Percentiles rank a stretch among this genome's conserved stretches.
Conservation (phyloP, 2,113 vertebrate species). For the human region GRCh38 chr12:14199501-14200000, state of each 20-base stretch:
- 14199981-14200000: conserved; percentile 37
- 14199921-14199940: conserved; percentile 78
- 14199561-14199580: too few species aligned
- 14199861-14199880: neutral
- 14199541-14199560: too few species aligned
- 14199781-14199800: neutral
- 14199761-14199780: conserved; percentile 30
- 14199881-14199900: conserved; percentile 57
- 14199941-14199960: conserved; percentile 50
- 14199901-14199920: conserved; percentile 74
- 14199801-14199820: conserved; percentile 5
- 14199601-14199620: too few species aligned
- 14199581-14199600: too few species aligned
- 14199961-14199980: conserved; percentile 61
- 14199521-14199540: too few species aligned
- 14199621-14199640: too few species aligned
- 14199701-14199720: too few species aligned
- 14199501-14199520: too few species aligned
- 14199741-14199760: conserved; percentile 18
- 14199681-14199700: too few species aligned
- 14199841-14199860: conserved; percentile 24
- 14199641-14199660: too few species aligned
- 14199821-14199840: neutral
- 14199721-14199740: neutral
- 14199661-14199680: too few species aligned